A percentile compares a stretch with the other conserved stretches of the same genome.
phyloP scores from a whole-genome alignment of 2,888 invertebrate species.

The Polyommatus icarus region DNA sequence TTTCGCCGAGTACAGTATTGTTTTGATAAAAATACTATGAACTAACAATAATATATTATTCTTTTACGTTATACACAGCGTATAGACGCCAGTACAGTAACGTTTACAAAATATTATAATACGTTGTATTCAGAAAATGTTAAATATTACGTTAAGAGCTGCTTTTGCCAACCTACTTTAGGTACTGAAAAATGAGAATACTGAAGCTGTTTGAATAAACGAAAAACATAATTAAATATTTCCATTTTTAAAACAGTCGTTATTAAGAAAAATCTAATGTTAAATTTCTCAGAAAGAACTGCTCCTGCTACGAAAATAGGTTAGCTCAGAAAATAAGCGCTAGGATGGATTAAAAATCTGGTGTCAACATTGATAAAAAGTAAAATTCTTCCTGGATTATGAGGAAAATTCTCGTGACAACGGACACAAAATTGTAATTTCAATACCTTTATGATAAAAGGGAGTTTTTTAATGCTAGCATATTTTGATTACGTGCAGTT shows the following conservation, averaged over 20 bases:
- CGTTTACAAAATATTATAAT: background rate
- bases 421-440: background rate
- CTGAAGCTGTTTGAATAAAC: background rate
- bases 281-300: background rate
- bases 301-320: slow-evolving; percentile 18
- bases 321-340: slow-evolving; percentile 23
- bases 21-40: too few relatives aligned
- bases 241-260: background rate
- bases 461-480: background rate
- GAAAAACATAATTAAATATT: background rate
- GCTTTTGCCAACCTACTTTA: background rate
- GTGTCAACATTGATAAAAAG: slow-evolving; percentile 17
- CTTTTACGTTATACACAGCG: too few relatives aligned
- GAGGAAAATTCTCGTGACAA: background rate
- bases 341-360: slow-evolving; percentile 22
- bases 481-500: background rate
- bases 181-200: background rate
- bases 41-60: too few relatives aligned
- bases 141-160: background rate
- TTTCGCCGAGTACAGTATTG: too few relatives aligned
- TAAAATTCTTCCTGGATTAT: background rate
- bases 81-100: background rate
- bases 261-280: background rate
- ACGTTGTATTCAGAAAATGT: background rate
- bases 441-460: background rate